phyloP scores from a whole-genome alignment of 1,140 invertebrate species.

The Drosophila repletoides region DNA sequence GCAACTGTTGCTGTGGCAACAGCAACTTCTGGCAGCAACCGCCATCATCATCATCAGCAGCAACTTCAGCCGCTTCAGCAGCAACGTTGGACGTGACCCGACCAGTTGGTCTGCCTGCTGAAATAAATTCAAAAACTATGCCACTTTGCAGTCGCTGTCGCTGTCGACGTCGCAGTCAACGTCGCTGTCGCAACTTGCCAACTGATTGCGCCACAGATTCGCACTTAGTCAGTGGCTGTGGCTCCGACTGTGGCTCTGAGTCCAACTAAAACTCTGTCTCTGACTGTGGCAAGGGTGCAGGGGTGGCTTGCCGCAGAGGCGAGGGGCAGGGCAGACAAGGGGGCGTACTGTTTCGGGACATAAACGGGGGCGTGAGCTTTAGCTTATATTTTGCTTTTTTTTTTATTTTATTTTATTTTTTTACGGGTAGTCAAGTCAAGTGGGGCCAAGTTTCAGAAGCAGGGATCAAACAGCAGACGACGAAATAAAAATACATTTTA shows the following conservation, averaged over 20 bases:
- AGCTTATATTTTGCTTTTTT: slow-evolving; percentile 58
- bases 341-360: slow-evolving; percentile 54
- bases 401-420: slow-evolving; percentile 2
- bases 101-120: slow-evolving; percentile 46
- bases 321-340: slow-evolving; percentile 14
- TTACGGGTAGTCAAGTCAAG: slow-evolving; percentile 49
- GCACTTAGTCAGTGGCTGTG: slow-evolving; percentile 74
- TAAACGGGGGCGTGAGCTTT: slow-evolving; percentile 76
- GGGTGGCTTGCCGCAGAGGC: not conserved
- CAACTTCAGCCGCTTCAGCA: slow-evolving; percentile 33
- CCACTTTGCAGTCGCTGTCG: slow-evolving; percentile 30
- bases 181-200: slow-evolving; percentile 45
- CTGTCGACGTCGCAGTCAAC: slow-evolving; percentile 5
- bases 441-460: slow-evolving; percentile 26
- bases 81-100: slow-evolving; percentile 62
- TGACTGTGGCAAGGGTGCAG: not conserved
- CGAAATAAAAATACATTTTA: slow-evolving; percentile 8
- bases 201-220: slow-evolving; percentile 80
- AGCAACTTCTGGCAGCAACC: slow-evolving; percentile 26
- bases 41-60: slow-evolving; percentile 57
- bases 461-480: slow-evolving; percentile 9
- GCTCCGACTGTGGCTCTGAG: not conserved
- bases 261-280: too few species aligned
- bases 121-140: slow-evolving; percentile 78
- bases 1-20: slow-evolving; percentile 53